Evolutionary conservation across 2,113 vertebrate genomes (phyloP).

Genomic region (Poeciliopsis retropinna): DNA sequence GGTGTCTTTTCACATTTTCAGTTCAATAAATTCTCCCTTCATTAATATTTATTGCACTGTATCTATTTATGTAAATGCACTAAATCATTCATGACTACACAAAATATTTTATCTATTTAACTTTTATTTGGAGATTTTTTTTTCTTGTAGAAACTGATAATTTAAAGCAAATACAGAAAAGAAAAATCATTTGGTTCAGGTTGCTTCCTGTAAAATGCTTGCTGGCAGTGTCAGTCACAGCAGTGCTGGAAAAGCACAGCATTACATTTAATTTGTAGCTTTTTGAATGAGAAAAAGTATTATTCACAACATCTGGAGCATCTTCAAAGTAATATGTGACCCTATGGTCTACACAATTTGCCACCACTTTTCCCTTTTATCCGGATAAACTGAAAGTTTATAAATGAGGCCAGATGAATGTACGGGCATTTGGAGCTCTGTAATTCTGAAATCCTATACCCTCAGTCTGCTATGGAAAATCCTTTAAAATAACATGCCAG

Average conservation of each 20-base stretch:
- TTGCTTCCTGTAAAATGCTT: constrained; percentile 5
- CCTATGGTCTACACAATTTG: constrained; percentile 39
- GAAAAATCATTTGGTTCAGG: constrained; percentile 10
- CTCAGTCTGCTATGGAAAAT: constrained; percentile 27
- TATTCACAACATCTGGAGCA: constrained; percentile 53
- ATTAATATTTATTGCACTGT: constrained; percentile 13
- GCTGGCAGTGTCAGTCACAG: not conserved
- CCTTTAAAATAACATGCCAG: constrained; percentile 1
- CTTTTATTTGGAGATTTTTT: constrained; percentile 48
- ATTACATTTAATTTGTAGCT: constrained; percentile 22
- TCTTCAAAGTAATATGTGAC: constrained; percentile 35
- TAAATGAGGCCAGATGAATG: constrained; percentile 33
- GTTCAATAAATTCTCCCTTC: constrained; percentile 21
- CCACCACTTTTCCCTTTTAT: constrained; percentile 52
- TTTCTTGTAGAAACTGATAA: constrained; percentile 31
- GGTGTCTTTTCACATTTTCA: not conserved
- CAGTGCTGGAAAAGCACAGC: not conserved
- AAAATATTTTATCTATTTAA: constrained; percentile 34
- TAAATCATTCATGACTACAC: constrained; percentile 53
- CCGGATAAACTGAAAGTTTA: constrained; percentile 54
- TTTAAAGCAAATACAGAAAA: constrained; percentile 31
- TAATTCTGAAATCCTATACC: constrained; percentile 25
- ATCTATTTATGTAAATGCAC: constrained; percentile 18
- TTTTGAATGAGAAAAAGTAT: constrained; percentile 38
- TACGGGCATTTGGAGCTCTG: constrained; percentile 33